Percentiles rank a stretch among this genome's conserved stretches.
These are phyloP conservation scores for Colletes gigas DNA, from an alignment of 1,140 invertebrate genomes.

Conservation along the genomic window DNA sequence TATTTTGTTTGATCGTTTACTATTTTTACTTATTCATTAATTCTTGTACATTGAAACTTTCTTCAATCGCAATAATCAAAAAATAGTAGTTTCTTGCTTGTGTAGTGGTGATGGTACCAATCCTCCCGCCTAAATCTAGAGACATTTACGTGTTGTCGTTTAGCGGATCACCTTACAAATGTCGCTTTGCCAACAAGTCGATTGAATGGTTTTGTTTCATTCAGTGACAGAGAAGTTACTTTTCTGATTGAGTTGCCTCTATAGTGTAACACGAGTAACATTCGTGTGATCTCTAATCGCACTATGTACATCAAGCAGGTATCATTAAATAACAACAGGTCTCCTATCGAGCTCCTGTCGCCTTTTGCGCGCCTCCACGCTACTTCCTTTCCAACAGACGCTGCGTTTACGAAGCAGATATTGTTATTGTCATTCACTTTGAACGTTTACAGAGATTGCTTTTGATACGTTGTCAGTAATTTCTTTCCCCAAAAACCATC, in stretches of 20 bases:
- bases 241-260: background rate
- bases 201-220: constrained; percentile 48
- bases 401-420: constrained; percentile 6
- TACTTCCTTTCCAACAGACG: constrained; percentile 21
- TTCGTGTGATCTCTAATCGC: constrained; percentile 29
- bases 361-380: background rate
- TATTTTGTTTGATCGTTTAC: too few relatives aligned
- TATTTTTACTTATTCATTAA: too few relatives aligned
- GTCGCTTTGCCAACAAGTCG: constrained; percentile 46
- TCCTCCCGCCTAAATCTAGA: constrained; percentile 67
- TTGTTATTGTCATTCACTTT: background rate
- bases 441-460: background rate
- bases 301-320: constrained; percentile 76
- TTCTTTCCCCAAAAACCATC: too few relatives aligned
- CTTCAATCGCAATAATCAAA: background rate
- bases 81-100: constrained; percentile 5
- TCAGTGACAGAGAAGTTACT: constrained; percentile 22
- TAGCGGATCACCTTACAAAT: constrained; percentile 52
- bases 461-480: background rate
- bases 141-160: constrained; percentile 41
- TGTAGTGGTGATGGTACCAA: constrained; percentile 17
- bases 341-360: background rate
- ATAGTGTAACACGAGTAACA: constrained; percentile 39
- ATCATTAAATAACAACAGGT: constrained; percentile 19
- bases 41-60: background rate